Base-by-base conservation (phyloP, 2,797 vertebrate species). In the Rhinichthys osculus region DNA sequence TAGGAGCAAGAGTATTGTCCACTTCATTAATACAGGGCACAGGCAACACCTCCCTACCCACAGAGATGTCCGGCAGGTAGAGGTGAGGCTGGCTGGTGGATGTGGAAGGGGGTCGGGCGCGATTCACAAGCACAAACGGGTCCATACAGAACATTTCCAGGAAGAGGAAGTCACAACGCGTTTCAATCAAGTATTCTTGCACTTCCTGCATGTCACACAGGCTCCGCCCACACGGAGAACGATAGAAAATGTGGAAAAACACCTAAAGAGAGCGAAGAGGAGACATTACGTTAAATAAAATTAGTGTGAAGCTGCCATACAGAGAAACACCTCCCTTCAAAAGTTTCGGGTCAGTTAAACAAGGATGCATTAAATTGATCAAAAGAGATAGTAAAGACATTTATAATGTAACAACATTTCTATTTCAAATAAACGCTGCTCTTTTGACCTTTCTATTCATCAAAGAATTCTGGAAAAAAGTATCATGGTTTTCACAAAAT, bases 71-170 rank as follows among this genome's bases (percentile, higher is more conserved):
- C 0, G 91, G 91, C 47, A 97, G 94, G 88, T 94, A 96, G 88
- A 97, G 96, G 90, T 91, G 95, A 0, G 96, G 95, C 30, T 95
- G 95, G 33, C 42, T 42, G 21, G 30, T 73, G 88, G 94, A 95
- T 0, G 96, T 94, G n/a, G 89, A 85, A 4, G 89, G 89, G 21
- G 96, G 95, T 89, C 95, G 94, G 81, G 95, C 96, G 0, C 96
- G 93, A 30, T 97, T 96, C 81, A 97, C 96, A 90, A 97, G 91
- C 81, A 97, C 96, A 14, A 96, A 96, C 0, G 97, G 96, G 27
- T 97, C 97, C 86, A 97, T 84, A 90, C 96, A 97, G 92, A 97
- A 97, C 96, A 97, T 97, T 88, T 97, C 96, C 89, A 97, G 90
- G 90, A 94, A 96, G 0, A 97, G 91, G 88, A 96, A 97, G 90